Percentiles rank a stretch among this genome's conserved stretches.
phyloP scores from a whole-genome alignment of 2,888 invertebrate genomes.

The Omphaloscelis lunosa region DNA sequence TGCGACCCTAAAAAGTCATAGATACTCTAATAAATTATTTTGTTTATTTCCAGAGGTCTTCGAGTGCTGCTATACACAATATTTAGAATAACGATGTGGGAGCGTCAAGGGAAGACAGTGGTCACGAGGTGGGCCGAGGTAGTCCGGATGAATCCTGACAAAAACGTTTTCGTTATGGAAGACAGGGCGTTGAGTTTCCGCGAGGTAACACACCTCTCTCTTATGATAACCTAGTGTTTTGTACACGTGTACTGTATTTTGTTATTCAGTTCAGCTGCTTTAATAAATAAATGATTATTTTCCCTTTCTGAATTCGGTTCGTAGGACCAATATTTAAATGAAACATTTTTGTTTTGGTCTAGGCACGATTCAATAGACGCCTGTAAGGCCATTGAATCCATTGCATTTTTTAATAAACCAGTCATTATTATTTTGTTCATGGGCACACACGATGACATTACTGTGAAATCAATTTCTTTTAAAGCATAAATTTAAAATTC shows the following conservation, averaged over 20 bases:
- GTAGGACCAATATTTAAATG: slow-evolving; percentile 1
- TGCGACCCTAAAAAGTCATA: neutral
- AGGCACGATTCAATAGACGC: neutral
- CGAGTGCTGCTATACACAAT: slow-evolving; percentile 89
- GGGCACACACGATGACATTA: neutral
- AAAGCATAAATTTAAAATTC: neutral
- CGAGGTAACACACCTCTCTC: slow-evolving; percentile 84
- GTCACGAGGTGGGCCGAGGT: slow-evolving; percentile 90
- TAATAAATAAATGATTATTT: neutral
- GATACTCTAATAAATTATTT: neutral
- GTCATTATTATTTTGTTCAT: neutral
- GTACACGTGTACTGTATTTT: neutral
- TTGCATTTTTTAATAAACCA: neutral
- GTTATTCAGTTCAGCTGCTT: neutral
- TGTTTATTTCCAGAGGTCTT: slow-evolving; percentile 87
- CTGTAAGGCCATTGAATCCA: neutral
- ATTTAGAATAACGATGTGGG: slow-evolving; percentile 88
- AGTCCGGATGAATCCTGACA: slow-evolving; percentile 90
- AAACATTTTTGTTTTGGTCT: neutral
- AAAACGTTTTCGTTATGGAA: slow-evolving; percentile 93
- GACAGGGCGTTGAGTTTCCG: slow-evolving; percentile 92
- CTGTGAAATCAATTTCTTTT: neutral
- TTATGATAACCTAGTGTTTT: slow-evolving; percentile 23
- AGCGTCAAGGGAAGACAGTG: slow-evolving; percentile 89
- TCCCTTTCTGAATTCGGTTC: neutral